Base-by-base conservation (phyloP, 2,113 vertebrate genomes). In the Leuciscus idus region DNA sequence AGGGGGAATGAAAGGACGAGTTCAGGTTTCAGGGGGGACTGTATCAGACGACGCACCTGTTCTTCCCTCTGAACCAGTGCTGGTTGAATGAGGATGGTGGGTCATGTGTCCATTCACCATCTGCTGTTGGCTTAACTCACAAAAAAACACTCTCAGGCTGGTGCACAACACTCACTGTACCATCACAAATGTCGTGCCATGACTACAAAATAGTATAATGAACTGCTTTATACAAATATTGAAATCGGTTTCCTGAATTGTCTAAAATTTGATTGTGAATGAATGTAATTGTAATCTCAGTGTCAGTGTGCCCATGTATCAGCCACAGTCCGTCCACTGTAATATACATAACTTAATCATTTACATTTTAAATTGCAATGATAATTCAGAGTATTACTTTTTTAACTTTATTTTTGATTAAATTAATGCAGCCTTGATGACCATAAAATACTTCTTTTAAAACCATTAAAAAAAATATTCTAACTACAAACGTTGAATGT, bases 101-200 rank as follows among this genome's bases (percentile, higher is more conserved):
- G 77, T 89, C 77, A 73, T 82, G 50, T 82, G 78, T 83, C 28
- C 21, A 21, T 72, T 82, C 21, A 80, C 82, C 88, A 89, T 89
- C 88, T 89, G 85, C 64, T 68, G 43, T 81, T 64, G 23, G 21
- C 85, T 82, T 83, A 62, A 77, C 52, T 50, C 4, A 21, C 36
- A 19, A 28, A 74, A 68, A 46, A 48, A 50, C 12, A 10, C 79
- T 72, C 61, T 13, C 78, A 26, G 74, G 1, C 26, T 43, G 23
- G 52, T 52, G 21, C 62, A n/a, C 46, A 81, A 87, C 85, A 82
- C 70, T 76, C 28, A 77, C 84, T 59, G 33, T 39, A 72, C 57
- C 62, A 59, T 82, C 55, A 74, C 80, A 83, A 75, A 83, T 62
- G 23, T 13, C n/a, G 10, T 66, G 13, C 21, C 6, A 50, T 28